Base-by-base conservation (phyloP, 1,140 invertebrate species). In the Limonius californicus region DNA sequence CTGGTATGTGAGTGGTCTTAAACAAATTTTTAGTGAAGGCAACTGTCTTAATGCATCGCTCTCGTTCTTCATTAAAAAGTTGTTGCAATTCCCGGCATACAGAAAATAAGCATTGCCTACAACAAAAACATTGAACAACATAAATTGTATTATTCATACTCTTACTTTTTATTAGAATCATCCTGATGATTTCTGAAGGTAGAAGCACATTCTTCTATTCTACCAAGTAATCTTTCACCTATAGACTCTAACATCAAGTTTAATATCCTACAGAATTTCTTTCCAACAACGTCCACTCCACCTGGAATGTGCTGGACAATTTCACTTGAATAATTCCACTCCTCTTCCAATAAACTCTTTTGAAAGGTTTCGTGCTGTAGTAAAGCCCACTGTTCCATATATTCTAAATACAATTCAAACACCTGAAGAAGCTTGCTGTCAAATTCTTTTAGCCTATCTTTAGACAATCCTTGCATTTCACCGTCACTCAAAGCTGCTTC, bases 301-400 rank as follows among this genome's bases (percentile, higher is more conserved):
- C 84, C 83, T 11, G 82, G 81, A 47, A 92, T 87, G 78, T 88
- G 82, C 3, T 85, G 82, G 65, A 85, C 85, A 27, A 89, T 84
- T 1, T 82, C 76, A 70, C 87, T 86, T 0, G 88, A 85, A 71
- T 91, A 92, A 57, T 79, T 80, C 89, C 90, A 92, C 69, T 92
- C 90, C 65, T 89, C 87, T 73, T 91, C 88, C n/a, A 92, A 79
- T 8, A 89, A 81, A 70, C 85, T 89, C 70, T 90, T 91, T 65
- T 89, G 84, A 43, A 87, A 84, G 30, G 80, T 84, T 54, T 88
- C 82, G 54, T 87, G 84, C 63, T 88, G 84, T 1, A 89, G 79
- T 71, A 86, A 75, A 14, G 90, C 84, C 85, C 89, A 88, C 64
- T 85, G 84, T 65, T 88, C 82, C 30, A 92, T 77, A 74, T 91